Base-by-base conservation (phyloP, 2,888 invertebrate species). In the Drosophila paranaensis region DNA sequence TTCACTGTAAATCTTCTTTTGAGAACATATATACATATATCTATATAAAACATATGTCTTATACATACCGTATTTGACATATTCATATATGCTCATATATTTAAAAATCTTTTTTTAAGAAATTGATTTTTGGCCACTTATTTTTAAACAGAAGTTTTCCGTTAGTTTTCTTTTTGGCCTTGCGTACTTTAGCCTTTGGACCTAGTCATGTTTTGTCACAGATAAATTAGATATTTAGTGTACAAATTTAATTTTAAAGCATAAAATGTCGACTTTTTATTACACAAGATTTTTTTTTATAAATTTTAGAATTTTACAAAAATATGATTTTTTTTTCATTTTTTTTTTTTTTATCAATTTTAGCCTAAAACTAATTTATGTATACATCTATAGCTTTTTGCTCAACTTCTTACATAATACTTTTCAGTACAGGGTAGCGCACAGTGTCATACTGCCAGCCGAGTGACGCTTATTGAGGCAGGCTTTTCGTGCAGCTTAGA, bases 401-500 rank as follows among this genome's bases (percentile, higher is more conserved):
- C 20, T 14, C 2, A 14, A 11, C 2, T 20, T 20, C 20, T 39
- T 54, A 35, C 11, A 25, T n/a, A 37, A 39, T 9, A 11, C n/a
- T 27, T 27, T 0, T 3, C 6, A 3, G 6, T 60, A 50, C 48
- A 64, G 71, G 61, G 77, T 64, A 74, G 74, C 0, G 0, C 0
- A 11, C 0, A 45, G 55, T 55, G 16, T 45, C 25, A 58, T 39
- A 50, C n/a, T 16, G 14, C 8, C 1, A 11, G 9, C 13, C 0
- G 6, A 42, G 10, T 10, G 16, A 1, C 1, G 30, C 39, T 39
- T 67, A 72, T 74, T 84, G 81, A 58, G 84, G 71, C 76, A 79
- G 79, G 81, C 55, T 80, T 80, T 69, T 50, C 45, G 37, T 61
- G 64, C 42, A 56, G 71, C 68, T 76, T 78, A 78, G 71, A 77